Evolutionary conservation across 2,113 vertebrate genomes (phyloP).

Genomic region (Odontesthes bonariensis): DNA sequence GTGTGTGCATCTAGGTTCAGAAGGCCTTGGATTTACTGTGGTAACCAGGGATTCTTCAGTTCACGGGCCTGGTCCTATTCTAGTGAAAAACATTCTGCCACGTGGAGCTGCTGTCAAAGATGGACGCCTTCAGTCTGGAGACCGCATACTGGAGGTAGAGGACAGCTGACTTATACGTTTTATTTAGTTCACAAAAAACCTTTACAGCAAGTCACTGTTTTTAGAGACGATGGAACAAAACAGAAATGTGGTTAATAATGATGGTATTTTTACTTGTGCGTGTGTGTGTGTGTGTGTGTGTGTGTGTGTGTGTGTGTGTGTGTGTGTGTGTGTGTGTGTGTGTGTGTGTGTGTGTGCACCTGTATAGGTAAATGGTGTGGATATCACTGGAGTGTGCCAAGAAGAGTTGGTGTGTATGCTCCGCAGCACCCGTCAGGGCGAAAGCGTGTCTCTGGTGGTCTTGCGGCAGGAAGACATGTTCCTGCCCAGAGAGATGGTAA

Average conservation of each 20-base stretch:
- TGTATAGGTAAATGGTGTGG: conserved; percentile 92
- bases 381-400: conserved; percentile 90
- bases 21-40: conserved; percentile 97
- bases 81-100: conserved; percentile 97
- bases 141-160: conserved; percentile 95
- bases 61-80: conserved; percentile 93
- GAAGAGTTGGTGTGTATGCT: conserved; percentile 95
- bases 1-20: conserved; percentile 84
- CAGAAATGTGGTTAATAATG: too few species aligned
- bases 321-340: conserved; percentile 31
- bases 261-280: background rate
- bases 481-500: conserved; percentile 96
- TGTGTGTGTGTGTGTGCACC: conserved; percentile 31
- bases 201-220: too few species aligned
- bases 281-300: conserved; percentile 29
- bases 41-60: conserved; percentile 97
- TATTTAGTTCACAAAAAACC: too few species aligned
- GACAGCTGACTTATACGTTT: background rate
- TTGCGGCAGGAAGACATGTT: conserved; percentile 93
- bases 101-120: conserved; percentile 97
- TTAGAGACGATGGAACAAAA: background rate
- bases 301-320: conserved; percentile 26
- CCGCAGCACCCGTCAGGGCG: conserved; percentile 94
- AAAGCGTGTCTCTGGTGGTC: conserved; percentile 88
- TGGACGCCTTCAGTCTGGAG: conserved; percentile 94